Percentiles rank a stretch among this genome's conserved stretches.
phyloP scores from a whole-genome alignment of 1,140 invertebrate species.

The Lamellibrachia luymesi region DNA sequence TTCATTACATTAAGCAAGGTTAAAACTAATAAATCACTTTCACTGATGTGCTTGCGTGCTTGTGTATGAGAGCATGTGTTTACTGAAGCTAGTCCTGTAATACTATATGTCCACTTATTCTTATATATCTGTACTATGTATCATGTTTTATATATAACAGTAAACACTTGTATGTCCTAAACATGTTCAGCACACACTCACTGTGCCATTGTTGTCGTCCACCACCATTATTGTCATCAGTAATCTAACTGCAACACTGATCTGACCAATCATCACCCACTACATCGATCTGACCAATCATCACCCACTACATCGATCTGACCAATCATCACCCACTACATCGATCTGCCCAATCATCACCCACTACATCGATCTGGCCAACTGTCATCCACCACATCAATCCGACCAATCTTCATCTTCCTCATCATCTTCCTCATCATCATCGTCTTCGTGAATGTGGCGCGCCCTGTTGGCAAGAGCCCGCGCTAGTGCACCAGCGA shows the following conservation, averaged over 20 bases:
- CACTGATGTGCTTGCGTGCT: no score
- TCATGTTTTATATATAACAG: neutral
- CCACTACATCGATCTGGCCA: no score
- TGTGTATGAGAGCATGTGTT: no score
- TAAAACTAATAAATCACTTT: no score
- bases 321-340: neutral
- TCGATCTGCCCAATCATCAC: neutral
- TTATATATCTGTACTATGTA: neutral
- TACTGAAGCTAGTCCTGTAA: no score
- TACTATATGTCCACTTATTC: neutral
- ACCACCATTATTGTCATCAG: neutral
- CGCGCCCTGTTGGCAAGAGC: constrained; percentile 64
- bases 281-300: neutral
- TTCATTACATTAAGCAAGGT: no score
- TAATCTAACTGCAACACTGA: neutral
- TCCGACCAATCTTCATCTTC: constrained; percentile 29
- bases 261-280: neutral
- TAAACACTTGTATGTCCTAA: neutral
- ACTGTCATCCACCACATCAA: neutral
- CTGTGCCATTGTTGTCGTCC: neutral
- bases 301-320: neutral
- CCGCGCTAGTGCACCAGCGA: constrained; percentile 75
- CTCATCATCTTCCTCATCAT: constrained; percentile 62
- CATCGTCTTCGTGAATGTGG: constrained; percentile 45
- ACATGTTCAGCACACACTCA: neutral